phyloP scores from a whole-genome alignment of 92 coral and sea anemone genomes.

The Palythoa grandis region DNA sequence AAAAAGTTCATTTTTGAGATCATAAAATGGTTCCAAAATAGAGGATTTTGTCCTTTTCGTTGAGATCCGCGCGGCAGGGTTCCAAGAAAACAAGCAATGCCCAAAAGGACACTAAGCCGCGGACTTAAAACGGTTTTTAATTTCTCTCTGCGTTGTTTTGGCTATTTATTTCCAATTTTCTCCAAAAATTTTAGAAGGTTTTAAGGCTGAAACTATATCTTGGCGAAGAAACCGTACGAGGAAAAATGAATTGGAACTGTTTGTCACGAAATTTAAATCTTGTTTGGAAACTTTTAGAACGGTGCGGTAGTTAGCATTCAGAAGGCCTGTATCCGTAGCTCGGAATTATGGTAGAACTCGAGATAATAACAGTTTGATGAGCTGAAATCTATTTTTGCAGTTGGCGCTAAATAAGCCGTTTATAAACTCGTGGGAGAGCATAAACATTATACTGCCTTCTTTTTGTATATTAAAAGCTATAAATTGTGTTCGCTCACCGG shows the following conservation, averaged over 20 bases:
- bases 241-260: background rate
- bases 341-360: too few relatives aligned
- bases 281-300: background rate
- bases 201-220: background rate
- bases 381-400: conserved; percentile 6
- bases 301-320: too few relatives aligned
- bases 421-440: conserved; percentile 9
- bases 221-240: background rate
- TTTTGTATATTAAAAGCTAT: background rate
- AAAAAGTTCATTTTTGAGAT: background rate
- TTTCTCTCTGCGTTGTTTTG: background rate
- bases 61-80: background rate
- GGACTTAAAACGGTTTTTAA: background rate
- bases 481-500: background rate
- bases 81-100: background rate
- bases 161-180: background rate
- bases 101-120: background rate
- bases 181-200: background rate
- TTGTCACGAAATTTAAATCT: background rate
- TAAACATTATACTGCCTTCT: background rate
- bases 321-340: too few relatives aligned
- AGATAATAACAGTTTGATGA: background rate
- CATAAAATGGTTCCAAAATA: background rate
- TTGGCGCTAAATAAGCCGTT: background rate
- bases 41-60: background rate